Evolutionary conservation across 2,113 vertebrate species (phyloP).

Genomic region (Asarcornis scutulata): DNA sequence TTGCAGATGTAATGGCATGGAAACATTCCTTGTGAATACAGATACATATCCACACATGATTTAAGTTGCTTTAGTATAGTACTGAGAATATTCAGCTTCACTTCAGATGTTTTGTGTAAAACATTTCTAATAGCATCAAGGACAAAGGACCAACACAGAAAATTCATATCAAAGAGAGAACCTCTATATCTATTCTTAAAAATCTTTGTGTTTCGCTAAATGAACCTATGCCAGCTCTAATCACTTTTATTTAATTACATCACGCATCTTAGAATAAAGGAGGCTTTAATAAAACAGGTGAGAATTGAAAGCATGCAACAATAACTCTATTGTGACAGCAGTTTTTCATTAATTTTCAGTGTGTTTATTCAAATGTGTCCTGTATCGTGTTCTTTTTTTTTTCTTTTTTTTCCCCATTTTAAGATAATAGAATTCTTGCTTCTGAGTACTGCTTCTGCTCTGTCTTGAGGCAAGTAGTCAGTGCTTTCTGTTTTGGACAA

Average conservation of each 20-base stretch:
- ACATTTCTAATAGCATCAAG: not conserved
- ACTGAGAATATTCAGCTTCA: not conserved
- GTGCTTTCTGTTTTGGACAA: not conserved
- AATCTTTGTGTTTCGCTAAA: not conserved
- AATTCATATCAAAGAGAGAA: not conserved
- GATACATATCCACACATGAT: not conserved
- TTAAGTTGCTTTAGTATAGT: not conserved
- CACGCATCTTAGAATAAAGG: conserved; percentile 7
- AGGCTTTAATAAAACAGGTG: not conserved
- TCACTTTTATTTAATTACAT: conserved; percentile 19
- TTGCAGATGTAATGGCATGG: not conserved
- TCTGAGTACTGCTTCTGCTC: not conserved
- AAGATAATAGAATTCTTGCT: conserved; percentile 12
- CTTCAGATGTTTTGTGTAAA: not conserved
- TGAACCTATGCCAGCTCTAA: not conserved
- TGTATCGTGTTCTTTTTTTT: not conserved
- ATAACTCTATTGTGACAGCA: not conserved
- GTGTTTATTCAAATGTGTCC: conserved; percentile 19
- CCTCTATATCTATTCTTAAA: not conserved
- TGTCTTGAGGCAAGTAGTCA: not conserved
- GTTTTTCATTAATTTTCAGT: conserved; percentile 1
- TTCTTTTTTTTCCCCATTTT: not conserved
- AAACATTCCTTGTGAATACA: not conserved
- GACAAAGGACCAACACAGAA: not conserved
- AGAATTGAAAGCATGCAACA: conserved; percentile 14